Evolutionary conservation across 2,888 invertebrate genomes (phyloP), one percentile per base, ranked within the genome.

Genomic region (Stenodema calcarata): DNA sequence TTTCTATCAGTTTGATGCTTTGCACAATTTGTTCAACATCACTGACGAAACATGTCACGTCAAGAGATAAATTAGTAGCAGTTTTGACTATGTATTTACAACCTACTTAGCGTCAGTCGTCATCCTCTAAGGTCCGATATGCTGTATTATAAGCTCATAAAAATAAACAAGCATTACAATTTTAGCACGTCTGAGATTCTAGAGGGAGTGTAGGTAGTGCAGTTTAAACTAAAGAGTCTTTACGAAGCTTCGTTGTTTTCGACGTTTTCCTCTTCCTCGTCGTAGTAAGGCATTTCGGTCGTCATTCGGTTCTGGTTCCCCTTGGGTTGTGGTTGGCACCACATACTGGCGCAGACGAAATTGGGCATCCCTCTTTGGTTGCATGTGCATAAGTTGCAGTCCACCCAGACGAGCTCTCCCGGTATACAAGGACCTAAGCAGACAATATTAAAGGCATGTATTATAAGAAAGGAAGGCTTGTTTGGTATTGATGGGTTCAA

Each of bases 371-470:
- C 89, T 76, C 89, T 88, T 42, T 87, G 88, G 42, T 89, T 89
- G 87, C 90, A 90, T 11, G 89, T 89, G 86, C 90, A 90, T 14
- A 90, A 84, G 83, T 90, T 90, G 54, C 90, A 90, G 35, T 89
- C 88, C 12, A 89, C 89, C 88, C 88, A 89, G 28, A 90, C 89
- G 30, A 90, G 86, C 62, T 89, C 89, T 4, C 90, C 90, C 0
- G 90, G 89, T 44, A 83, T 76, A 82, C 90, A 90, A 1, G 85
- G 47, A 44, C 87, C 88, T 85, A 86, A 54, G 12, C 62, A 62
- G 62, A 62, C 7, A 50, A 50, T 16, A 50, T 50, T 0, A 50
- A 9, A 50, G 16, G n/a, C 0, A 0, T 0, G 16, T 50, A 35
- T 35, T 35, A 35, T 2, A n/a, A n/a, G n/a, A n/a, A n/a, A n/a